Base-by-base conservation (phyloP, 2,888 invertebrate species). In the Scaptomyza tumidula region DNA sequence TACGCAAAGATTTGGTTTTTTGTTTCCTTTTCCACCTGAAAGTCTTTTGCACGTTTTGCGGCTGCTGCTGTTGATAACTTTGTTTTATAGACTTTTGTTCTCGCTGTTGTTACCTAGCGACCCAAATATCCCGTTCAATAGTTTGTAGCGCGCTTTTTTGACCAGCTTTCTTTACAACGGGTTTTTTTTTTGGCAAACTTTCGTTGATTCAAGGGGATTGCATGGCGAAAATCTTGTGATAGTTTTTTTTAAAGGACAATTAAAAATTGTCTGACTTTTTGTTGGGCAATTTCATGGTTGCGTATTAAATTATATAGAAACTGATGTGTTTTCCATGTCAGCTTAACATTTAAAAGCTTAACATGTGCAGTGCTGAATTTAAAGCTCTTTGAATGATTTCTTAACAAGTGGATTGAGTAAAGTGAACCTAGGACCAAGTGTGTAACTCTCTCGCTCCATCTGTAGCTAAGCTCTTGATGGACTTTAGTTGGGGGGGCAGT, bases 31-130 rank as follows among this genome's bases (percentile, higher is more conserved):
- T 44, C 19, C 19, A 11, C n/a, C n/a, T 35, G 31, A 2, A 0
- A 13, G 43, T 14, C 35, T 52, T 24, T 43, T 29, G 4, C 16
- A 19, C 27, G 41, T 58, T 48, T 27, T 65, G 58, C 31, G 58
- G 69, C 68, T 61, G 43, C 62, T 61, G 59, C 75, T 62, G 71
- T 80, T 80, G 80, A 80, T 82, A 80, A 80, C 80, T 80, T 82
- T 82, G 82, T 82, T 80, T 80, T 80, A 79, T 79, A 81, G 79
- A 80, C 82, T 79, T 80, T 80, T 80, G 79, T 79, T 79, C 79
- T 81, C 81, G 69, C 78, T 62, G 79, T 75, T 79, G 81, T 78
- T 79, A 78, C 81, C 81, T 78, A 78, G 79, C 80, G 82, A 80
- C 82, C 80, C 82, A 80, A 82, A 80, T 80, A 76, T 71, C 75